Percentiles rank a stretch among this genome's conserved stretches.
phyloP scores from a whole-genome alignment of 2,113 vertebrate species.

The Ondatra zibethicus region DNA sequence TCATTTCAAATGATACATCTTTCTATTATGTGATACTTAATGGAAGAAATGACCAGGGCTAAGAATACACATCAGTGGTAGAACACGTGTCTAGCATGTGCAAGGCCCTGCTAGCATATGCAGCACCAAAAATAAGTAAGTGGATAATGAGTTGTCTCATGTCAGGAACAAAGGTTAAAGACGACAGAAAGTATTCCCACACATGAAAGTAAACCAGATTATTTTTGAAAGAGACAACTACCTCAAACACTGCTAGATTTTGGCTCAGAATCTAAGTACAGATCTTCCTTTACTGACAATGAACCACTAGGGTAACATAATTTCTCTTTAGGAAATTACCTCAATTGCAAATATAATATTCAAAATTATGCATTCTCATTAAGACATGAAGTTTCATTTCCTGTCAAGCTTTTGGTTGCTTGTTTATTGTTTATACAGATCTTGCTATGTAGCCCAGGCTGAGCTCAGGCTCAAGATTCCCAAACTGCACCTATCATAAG shows the following conservation, averaged over 20 bases:
- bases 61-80: not conserved
- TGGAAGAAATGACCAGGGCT: not conserved
- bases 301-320: constrained; percentile 23
- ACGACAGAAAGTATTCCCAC: constrained; percentile 26
- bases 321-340: constrained; percentile 39
- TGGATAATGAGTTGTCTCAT: constrained; percentile 10
- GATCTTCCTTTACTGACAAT: not conserved
- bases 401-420: not conserved
- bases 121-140: not conserved
- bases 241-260: not conserved
- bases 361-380: constrained; percentile 38
- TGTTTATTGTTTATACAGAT: not conserved
- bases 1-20: not conserved
- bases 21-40: constrained; percentile 27
- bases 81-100: not conserved
- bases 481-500: too few relatives aligned
- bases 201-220: not conserved
- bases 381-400: not conserved
- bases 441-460: not conserved
- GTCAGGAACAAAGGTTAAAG: not conserved
- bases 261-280: constrained; percentile 30
- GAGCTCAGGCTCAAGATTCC: not conserved
- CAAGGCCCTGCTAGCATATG: not conserved
- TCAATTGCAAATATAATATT: constrained; percentile 28
- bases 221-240: constrained; percentile 27